Base-by-base conservation (phyloP, 2,888 invertebrate genomes). In the Diogma glabrata region DNA sequence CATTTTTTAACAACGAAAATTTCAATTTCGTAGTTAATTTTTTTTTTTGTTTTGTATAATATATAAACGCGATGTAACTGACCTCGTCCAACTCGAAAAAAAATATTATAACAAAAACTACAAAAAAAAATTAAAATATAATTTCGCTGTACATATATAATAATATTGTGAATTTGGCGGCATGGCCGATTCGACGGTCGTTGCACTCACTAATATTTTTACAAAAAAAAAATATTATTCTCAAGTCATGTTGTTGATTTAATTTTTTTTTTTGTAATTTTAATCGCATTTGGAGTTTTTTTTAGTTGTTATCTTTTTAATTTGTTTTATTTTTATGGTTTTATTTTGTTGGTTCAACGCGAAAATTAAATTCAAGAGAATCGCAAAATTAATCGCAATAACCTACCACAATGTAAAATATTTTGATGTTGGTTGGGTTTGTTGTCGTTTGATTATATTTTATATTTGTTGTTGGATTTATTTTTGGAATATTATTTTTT, bases 41-140 rank as follows among this genome's bases (percentile, higher is more conserved):
- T 43, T 40, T 43, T 43, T 43, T 43, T 43, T 43, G 14, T 22
- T 43, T 22, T 23, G 23, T 43, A 43, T 43, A 43, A 43, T 22
- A 43, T 43, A 43, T 43, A 43, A 43, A 43, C 23, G 43, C 43
- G 43, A 43, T 43, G 43, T 43, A 43, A 43, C 43, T 43, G 43
- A 43, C 43, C 43, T 43, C 43, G 43, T 43, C 23, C 43, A 43
- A 43, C 43, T 43, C 43, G 20, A 20, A 22, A 20, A 22, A 22
- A 43, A 43, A 14, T 22, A 43, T n/a, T 22, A 40, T 10, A 40
- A 38, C 6, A 38, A 38, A 38, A 10, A 28, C 10, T 12, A 28
- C n/a, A 28, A 38, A 38, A 38, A 8, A 40, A 40, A 43, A 43
- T 43, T 22, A 43, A 22, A 43, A 43, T 43, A 43, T 23, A 43